phyloP scores from a whole-genome alignment of 2,113 vertebrate species.

The Nymphicus hollandicus region DNA sequence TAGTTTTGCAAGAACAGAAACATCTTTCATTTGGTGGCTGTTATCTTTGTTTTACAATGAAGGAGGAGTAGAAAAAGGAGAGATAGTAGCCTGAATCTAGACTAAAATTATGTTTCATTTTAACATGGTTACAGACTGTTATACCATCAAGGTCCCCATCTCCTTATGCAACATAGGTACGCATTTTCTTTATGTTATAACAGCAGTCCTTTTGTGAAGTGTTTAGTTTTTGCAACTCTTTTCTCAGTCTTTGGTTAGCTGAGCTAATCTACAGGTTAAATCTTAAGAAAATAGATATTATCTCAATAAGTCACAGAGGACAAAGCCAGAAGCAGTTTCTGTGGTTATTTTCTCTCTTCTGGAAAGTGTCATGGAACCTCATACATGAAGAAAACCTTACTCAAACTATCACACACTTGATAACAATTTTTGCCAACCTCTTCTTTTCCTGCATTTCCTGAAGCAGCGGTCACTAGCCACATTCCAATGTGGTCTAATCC shows the following conservation, averaged over 20 bases:
- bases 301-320: not conserved
- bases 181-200: not conserved
- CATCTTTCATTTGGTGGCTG: not conserved
- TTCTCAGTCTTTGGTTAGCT: not conserved
- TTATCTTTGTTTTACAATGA: not conserved
- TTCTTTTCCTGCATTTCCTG: not conserved
- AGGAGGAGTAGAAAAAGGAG: not conserved
- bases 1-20: not conserved
- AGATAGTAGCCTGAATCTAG: not conserved
- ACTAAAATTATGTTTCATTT: not conserved
- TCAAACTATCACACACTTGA: not conserved
- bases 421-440: not conserved
- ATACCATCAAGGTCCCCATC: not conserved
- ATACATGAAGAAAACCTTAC: not conserved
- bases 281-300: not conserved
- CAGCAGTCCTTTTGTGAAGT: not conserved
- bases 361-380: not conserved
- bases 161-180: not conserved
- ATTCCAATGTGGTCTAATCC: fast-evolving
- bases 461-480: not conserved
- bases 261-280: not conserved
- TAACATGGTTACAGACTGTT: not conserved
- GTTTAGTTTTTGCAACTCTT: not conserved
- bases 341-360: not conserved
- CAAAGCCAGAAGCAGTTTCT: not conserved